Conservation (phyloP, 92 coral and sea anemone genomes). For the Blastomussa wellsi region DNA sequence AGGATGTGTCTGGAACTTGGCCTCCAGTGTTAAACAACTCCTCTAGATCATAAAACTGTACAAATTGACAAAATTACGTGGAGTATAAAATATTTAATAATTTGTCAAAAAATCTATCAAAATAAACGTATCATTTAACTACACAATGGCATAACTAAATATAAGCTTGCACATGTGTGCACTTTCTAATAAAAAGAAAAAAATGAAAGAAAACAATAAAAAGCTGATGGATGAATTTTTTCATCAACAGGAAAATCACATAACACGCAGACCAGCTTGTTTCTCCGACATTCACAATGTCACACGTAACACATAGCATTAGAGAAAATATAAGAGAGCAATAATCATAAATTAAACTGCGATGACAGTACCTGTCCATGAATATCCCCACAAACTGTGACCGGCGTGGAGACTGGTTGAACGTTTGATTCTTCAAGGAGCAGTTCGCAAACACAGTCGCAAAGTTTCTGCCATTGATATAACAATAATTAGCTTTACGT, state of each 20-base stretch:
- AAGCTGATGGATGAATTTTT: too few relatives aligned
- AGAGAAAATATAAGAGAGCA: not conserved
- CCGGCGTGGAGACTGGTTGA: constrained; percentile 97
- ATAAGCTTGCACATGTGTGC: not conserved
- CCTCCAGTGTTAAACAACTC: constrained; percentile 97
- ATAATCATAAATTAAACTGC: not conserved
- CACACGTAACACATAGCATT: not conserved
- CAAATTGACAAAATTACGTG: not conserved
- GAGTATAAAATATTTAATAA: not conserved
- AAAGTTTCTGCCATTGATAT: constrained; percentile 76
- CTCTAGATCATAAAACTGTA: constrained; percentile 96
- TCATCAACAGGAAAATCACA: too few relatives aligned
- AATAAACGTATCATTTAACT: too few relatives aligned
- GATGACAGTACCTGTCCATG: constrained; percentile 90
- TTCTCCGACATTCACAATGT: not conserved
- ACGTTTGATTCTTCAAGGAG: constrained; percentile 95
- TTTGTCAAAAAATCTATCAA: too few relatives aligned
- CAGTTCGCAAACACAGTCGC: constrained; percentile 93
- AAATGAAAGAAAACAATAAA: too few relatives aligned
- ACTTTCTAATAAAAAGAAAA: not conserved
- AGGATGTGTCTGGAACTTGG: constrained; percentile 93
- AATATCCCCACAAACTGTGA: constrained; percentile 98
- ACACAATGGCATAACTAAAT: not conserved
- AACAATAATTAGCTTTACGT: not conserved
- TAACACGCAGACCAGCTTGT: too few relatives aligned